Base-by-base conservation (phyloP, 2,888 invertebrate genomes). In the Drosophila cognata region DNA sequence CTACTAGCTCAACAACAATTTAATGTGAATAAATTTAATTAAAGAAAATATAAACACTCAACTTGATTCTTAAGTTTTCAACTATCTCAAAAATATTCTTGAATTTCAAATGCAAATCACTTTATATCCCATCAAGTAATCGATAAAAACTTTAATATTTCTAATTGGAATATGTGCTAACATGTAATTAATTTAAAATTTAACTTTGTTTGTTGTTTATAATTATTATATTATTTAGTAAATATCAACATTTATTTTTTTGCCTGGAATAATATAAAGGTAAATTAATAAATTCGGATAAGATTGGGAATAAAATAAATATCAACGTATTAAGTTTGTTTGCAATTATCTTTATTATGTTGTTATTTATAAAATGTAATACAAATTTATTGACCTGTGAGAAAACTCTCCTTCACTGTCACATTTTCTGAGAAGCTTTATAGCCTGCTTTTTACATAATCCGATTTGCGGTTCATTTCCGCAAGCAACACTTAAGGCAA, bases 401-500 rank as follows among this genome's bases (percentile, higher is more conserved):
- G 21, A 21, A 46, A 21, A 21, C 21, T 21, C 25, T 8, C 4
- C 18, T 36, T 25, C 16, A 8, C 46, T 8, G 25, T 1, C 18
- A 38, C 4, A 18, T 7, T 38, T 36, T 13, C 4, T 8, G 4
- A 2, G 2, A 56, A n/a, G 8, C 0, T 3, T 56, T 28, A 3
- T 16, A 13, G n/a, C n/a, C 36, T 4, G 13, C n/a, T 29, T 56
- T 38, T 38, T 28, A 28, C 16, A 8, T 57, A 41, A 57, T 41
- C n/a, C 28, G 16, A 56, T 36, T 35, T 50, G 25, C 25, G 31
- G 60, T 59, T 50, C 18, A 70, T 55, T 70, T 55, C 6, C 18
- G 21, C 43, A 60, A 31, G 53, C 13, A 18, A 59, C 18, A 29
- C 36, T 36, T 21, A 48, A 31, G 5, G 36, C 21, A 33, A 33